phyloP scores from a whole-genome alignment of 2,113 vertebrate genomes.

The Cynopterus brachyotis region DNA sequence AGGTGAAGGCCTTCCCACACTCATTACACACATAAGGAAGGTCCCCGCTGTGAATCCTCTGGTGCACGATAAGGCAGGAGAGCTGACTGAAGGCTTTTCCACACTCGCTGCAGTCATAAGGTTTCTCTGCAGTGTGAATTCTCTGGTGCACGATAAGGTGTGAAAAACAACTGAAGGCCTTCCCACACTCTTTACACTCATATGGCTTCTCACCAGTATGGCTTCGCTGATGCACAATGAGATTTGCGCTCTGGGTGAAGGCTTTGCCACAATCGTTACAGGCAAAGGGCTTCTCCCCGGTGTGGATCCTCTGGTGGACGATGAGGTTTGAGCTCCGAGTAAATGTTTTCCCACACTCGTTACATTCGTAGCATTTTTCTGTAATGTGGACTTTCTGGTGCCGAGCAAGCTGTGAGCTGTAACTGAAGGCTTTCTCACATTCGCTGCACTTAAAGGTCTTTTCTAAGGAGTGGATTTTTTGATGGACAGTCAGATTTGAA shows the following conservation, averaged over 20 bases:
- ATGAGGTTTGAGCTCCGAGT: constrained; percentile 78
- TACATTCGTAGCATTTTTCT: constrained; percentile 75
- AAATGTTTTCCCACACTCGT: constrained; percentile 75
- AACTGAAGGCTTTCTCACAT: constrained; percentile 77
- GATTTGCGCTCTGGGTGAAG: constrained; percentile 78
- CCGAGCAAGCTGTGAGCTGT: constrained; percentile 72
- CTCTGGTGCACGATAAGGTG: constrained; percentile 77
- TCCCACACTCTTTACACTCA: constrained; percentile 75
- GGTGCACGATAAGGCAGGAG: constrained; percentile 78
- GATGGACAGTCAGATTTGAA: constrained; percentile 75
- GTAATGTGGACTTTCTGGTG: constrained; percentile 78
- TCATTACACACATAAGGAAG: constrained; percentile 75
- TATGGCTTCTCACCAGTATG: constrained; percentile 79
- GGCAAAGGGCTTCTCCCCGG: constrained; percentile 78
- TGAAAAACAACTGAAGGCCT: constrained; percentile 77
- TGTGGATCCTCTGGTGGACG: constrained; percentile 78
- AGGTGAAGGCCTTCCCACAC: constrained; percentile 76
- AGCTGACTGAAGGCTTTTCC: constrained; percentile 79
- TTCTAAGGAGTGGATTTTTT: constrained; percentile 74
- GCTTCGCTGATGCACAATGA: constrained; percentile 78
- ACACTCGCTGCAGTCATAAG: constrained; percentile 73
- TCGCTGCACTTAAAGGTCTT: constrained; percentile 74
- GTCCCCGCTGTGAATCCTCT: constrained; percentile 77
- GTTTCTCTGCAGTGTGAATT: constrained; percentile 78
- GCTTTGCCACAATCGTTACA: constrained; percentile 78